A percentile compares a stretch with the other conserved stretches of the same genome.
Conservation (phyloP, 2,113 vertebrate species). For the Antigone vipio region DNA sequence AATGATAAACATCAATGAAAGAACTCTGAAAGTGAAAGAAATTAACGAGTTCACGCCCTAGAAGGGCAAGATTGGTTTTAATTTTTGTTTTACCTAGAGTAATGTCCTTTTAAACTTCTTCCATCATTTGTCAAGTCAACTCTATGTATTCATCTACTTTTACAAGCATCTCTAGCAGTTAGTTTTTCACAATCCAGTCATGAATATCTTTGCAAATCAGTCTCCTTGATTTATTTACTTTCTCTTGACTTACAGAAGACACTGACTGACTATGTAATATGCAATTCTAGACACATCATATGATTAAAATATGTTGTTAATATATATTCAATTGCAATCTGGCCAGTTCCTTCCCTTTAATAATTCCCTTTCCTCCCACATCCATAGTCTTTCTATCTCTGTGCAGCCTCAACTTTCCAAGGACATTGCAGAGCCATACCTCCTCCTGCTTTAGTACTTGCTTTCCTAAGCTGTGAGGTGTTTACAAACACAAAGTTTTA, state of each 20-base stretch:
- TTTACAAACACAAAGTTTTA: not conserved
- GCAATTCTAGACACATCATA: not conserved
- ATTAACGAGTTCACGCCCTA: not conserved
- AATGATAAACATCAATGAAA: not conserved
- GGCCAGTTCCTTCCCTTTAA: not conserved
- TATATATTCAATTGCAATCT: not conserved
- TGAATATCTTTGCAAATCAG: not conserved
- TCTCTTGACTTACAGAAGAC: not conserved
- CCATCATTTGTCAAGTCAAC: not conserved
- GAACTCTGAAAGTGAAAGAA: not conserved
- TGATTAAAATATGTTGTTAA: not conserved
- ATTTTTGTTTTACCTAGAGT: not conserved
- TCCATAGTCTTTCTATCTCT: not conserved
- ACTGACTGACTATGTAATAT: not conserved
- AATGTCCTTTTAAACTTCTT: not conserved
- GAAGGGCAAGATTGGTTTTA: not conserved
- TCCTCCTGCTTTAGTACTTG: not conserved
- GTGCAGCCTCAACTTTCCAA: not conserved
- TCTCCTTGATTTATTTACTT: not conserved
- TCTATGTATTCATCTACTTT: not conserved
- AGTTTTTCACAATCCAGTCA: not conserved
- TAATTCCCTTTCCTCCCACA: not conserved
- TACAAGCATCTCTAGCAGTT: not conserved
- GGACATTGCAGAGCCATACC: not conserved
- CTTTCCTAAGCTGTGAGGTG: not conserved